Conservation (phyloP, 1,140 invertebrate species). For the Macrobrachium nipponense region DNA sequence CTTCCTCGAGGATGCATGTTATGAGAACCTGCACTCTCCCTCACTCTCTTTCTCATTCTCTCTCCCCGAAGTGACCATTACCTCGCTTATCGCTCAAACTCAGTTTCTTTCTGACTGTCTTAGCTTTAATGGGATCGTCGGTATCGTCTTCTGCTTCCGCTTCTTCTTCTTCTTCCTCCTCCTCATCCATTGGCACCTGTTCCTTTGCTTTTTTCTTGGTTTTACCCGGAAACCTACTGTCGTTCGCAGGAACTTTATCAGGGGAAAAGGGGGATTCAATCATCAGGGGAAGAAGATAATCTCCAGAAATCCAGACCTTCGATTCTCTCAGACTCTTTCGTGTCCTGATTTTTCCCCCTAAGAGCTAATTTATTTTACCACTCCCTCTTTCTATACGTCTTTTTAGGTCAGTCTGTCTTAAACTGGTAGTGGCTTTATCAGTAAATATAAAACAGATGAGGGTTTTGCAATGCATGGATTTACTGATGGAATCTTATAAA, state of each 20-base stretch:
- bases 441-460: too few species aligned
- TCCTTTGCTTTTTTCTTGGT: conserved; percentile 63
- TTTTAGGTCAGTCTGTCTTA: too few species aligned
- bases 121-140: conserved; percentile 58
- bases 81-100: conserved; percentile 63
- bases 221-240: conserved; percentile 64
- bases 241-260: conserved; percentile 64
- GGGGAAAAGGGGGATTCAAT: conserved; percentile 46
- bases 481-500: too few species aligned
- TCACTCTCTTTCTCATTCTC: neutral
- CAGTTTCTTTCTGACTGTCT: conserved; percentile 59
- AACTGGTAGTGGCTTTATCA: too few species aligned
- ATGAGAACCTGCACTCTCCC: neutral
- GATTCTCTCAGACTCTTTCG: too few species aligned
- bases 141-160: conserved; percentile 56
- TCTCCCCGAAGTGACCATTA: conserved; percentile 31
- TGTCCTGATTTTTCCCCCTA: too few species aligned
- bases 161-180: conserved; percentile 60
- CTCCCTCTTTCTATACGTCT: too few species aligned
- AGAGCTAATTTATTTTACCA: too few species aligned
- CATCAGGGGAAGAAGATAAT: conserved; percentile 24
- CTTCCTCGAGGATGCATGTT: neutral
- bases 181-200: conserved; percentile 49
- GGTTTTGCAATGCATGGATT: too few species aligned
- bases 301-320: neutral